A percentile compares a stretch with the other conserved stretches of the same genome.
Evolutionary conservation across 2,113 vertebrate genomes (phyloP).

Genomic region (Notechis scutatus): DNA sequence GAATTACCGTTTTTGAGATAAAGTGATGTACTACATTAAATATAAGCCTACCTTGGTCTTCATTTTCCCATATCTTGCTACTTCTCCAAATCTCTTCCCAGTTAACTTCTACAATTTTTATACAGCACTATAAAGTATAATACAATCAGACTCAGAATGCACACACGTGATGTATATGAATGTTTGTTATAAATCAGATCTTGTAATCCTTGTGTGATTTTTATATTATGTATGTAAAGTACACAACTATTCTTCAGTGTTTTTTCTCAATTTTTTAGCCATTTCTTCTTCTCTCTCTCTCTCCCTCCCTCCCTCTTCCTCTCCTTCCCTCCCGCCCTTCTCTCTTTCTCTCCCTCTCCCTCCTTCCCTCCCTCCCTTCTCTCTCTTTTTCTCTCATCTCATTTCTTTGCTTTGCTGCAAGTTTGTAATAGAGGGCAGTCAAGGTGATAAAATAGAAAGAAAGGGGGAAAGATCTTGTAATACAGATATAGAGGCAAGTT

Average conservation of each 20-base stretch:
- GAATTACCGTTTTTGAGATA: background rate
- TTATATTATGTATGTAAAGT: slow-evolving; percentile 14
- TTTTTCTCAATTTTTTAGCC: slow-evolving; percentile 50
- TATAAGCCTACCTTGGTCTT: background rate
- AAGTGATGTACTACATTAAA: background rate
- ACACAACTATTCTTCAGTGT: slow-evolving; percentile 13
- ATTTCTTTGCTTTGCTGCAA: slow-evolving; percentile 29
- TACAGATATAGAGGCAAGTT: slow-evolving; percentile 33
- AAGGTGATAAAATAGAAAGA: slow-evolving; percentile 33
- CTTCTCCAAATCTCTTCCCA: background rate
- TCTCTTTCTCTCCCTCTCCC: no score
- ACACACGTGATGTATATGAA: background rate
- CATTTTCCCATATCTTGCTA: background rate
- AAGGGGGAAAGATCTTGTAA: slow-evolving; percentile 35
- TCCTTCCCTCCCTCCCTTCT: no score
- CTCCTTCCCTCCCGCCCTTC: background rate
- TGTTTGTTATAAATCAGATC: slow-evolving; percentile 9
- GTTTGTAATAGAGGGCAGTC: slow-evolving; percentile 42
- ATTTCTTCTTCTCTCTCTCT: background rate
- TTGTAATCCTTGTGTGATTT: background rate
- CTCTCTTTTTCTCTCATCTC: slow-evolving; percentile 30
- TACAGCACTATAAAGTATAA: background rate
- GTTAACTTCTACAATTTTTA: background rate
- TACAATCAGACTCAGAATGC: background rate
- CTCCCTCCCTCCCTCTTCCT: background rate